Evolutionary conservation across 2,888 invertebrate species (phyloP), one percentile per base, ranked within the genome.

Genomic region (Pandemis heparana): DNA sequence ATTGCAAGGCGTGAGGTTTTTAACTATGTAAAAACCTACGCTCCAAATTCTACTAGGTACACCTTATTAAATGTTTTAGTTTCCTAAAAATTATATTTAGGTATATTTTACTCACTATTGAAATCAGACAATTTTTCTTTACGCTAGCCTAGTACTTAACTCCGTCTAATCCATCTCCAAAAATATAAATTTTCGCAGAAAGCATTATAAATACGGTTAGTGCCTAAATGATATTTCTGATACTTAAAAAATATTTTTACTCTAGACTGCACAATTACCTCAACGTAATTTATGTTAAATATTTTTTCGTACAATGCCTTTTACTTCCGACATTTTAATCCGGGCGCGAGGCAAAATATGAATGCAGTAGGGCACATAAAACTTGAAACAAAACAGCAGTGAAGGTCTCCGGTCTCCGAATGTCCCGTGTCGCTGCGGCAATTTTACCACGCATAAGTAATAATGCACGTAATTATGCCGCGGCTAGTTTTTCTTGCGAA

Each of bases 401-500:
- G 67, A 73, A 73, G 72, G 72, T 68, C 23, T 32, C 23, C 23
- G 23, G 23, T 32, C 72, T 68, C 16, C 23, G 63, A 73, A 68
- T 68, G 73, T 68, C 48, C 59, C 63, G 68, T 68, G 73, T 73
- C 63, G 68, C 16, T 38, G 23, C 32, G 39, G 23, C 71, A 67
- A 67, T 59, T 67, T 62, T 67, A 63, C 63, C 59, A 66, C 48
- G 46, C 38, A 23, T 71, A 62, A 63, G 39, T 73, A 62, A 70
- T 53, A 73, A 71, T 53, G 66, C 72, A 74, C 72, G 64, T 65
- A 73, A 72, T 75, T 74, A 70, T 76, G 66, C 75, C 75, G 77
- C 77, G 71, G 76, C 74, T 72, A 69, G 75, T 75, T 82, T 84
- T 85, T 84, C 81, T 81, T 80, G 78, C 75, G 78, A 81, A 82